Percentiles rank a stretch among this genome's conserved stretches.
Conservation (phyloP, 2,888 invertebrate species). For the Amorpha juglandis region DNA sequence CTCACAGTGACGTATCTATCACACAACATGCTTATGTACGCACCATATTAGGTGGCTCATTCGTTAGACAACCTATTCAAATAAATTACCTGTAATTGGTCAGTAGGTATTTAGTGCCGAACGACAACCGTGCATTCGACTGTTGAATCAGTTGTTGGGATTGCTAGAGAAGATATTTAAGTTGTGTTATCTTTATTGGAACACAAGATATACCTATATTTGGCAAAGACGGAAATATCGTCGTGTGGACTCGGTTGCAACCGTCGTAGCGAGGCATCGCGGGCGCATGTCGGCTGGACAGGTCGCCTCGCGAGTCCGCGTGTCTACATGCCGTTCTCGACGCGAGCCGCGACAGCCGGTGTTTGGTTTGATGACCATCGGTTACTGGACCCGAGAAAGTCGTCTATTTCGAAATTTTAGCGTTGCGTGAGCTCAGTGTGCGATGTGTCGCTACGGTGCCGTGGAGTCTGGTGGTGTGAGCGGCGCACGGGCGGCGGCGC, state of each 20-base stretch:
- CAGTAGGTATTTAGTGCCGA: conserved; percentile 31
- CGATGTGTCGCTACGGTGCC: conserved; percentile 80
- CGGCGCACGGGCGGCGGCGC: conserved; percentile 77
- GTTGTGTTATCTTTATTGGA: not conserved
- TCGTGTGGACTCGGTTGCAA: not conserved
- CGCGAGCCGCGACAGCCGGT: conserved; percentile 51
- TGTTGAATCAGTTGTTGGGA: not conserved
- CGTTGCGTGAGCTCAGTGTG: conserved; percentile 73
- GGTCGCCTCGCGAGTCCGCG: conserved; percentile 41
- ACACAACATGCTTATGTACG: conserved; percentile 57
- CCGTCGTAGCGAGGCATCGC: not conserved
- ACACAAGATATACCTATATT: not conserved
- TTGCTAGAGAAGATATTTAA: not conserved
- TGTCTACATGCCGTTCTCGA: conserved; percentile 52
- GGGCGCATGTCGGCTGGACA: not conserved
- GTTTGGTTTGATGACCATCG: conserved; percentile 67
- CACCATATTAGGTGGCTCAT: conserved; percentile 59
- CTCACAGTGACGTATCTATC: conserved; percentile 70
- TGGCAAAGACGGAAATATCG: not conserved
- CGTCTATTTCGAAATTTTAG: conserved; percentile 79
- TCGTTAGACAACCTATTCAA: conserved; percentile 52
- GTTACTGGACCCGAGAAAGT: conserved; percentile 77
- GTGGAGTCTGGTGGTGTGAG: conserved; percentile 74
- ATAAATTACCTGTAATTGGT: conserved; percentile 46
- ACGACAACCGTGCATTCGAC: conserved; percentile 24